Conservation (phyloP, 2,113 vertebrate species). For the Larimichthys crocea region DNA sequence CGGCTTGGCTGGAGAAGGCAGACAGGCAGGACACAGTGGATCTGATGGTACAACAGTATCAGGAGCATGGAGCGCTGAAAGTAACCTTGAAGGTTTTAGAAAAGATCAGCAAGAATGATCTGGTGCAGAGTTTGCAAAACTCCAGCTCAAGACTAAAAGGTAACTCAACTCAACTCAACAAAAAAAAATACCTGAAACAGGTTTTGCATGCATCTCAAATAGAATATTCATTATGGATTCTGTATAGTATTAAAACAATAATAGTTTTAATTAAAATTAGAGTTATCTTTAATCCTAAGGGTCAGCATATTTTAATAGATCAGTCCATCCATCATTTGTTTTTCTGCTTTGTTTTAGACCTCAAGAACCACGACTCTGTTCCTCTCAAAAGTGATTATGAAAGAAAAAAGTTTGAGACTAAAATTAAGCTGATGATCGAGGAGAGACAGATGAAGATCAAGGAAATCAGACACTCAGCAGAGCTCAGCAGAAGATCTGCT, state of each 20-base stretch:
- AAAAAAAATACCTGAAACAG: not conserved
- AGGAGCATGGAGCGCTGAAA: not conserved
- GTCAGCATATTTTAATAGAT: too few species aligned
- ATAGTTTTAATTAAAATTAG: too few species aligned
- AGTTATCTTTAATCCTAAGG: too few species aligned
- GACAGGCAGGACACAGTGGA: not conserved
- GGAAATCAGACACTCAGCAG: constrained; percentile 37
- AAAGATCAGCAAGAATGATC: constrained; percentile 29
- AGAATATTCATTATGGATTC: too few species aligned
- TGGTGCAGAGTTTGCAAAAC: not conserved
- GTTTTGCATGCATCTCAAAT: not conserved
- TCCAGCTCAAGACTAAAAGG: not conserved
- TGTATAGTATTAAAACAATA: too few species aligned
- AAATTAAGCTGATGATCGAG: constrained; percentile 37
- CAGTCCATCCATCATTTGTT: not conserved
- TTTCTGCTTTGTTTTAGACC: constrained; percentile 28
- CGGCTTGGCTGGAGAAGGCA: not conserved
- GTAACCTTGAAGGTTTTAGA: not conserved
- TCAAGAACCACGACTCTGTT: not conserved
- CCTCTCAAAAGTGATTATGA: not conserved
- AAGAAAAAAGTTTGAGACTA: not conserved
- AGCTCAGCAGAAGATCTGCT: constrained; percentile 45
- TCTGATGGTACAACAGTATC: constrained; percentile 15
- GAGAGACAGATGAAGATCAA: constrained; percentile 39
- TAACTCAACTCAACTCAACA: not conserved